Evolutionary conservation across 1,140 invertebrate genomes (phyloP), one percentile per base, ranked within the genome.

Genomic region (Zaprionus africanus): DNA sequence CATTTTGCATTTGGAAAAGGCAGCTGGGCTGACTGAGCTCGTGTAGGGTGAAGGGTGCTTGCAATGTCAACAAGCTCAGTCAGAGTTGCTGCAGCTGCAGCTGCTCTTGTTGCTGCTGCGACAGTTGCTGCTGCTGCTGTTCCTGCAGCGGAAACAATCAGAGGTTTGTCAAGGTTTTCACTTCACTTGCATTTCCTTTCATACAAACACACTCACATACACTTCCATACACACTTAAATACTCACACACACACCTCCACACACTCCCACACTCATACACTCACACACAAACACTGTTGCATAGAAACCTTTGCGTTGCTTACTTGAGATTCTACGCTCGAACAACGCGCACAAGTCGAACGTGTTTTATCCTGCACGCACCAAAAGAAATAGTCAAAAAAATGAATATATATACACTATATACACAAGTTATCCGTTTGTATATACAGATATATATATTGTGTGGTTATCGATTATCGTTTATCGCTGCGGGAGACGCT

Each of bases 1-100:
- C 75, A 76, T 76, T 84, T 81, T 63, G 34, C 72, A 65, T 65
- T 64, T 65, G 61, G 36, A 58, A 56, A 66, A 46, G 41, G 28
- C 56, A 63, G 43, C 69, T 69, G 26, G 13, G 51, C n/a, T 53
- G 17, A 9, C n/a, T 53, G 17, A 9, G 43, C 34, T 66, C 60
- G 26, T 54, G 65, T 54, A 74, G 71, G 71, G 19, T 24, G 46
- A 13, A 49, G 28, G 28, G 28, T 54, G 61, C 19, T 38, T 26
- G 51, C 68, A 64, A 64, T 67, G 70, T 73, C 64, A 66, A 66
- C 56, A 73, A 53, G 63, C 58, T 9, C 66, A 36, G 19, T 22
- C 46, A 67, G 46, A 53, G 70, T 17, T 46, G 41, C 41, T 46
- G 79, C 19, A 57, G 51, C 28, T 83, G 71, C 43, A 60, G 60